Conservation (phyloP, 2,797 vertebrate genomes). For the Hydrolagus colliei region DNA sequence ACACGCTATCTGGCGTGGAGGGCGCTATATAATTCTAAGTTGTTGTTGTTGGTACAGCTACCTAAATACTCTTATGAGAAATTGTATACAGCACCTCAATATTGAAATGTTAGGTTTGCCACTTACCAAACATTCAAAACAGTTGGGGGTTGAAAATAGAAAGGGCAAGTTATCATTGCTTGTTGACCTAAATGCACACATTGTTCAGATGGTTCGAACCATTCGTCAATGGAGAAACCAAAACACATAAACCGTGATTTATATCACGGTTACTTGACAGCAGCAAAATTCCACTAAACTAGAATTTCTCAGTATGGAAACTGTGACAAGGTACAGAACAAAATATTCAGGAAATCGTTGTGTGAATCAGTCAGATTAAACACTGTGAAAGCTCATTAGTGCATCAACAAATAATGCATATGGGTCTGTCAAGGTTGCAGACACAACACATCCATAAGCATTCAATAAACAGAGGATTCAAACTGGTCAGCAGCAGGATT, state of each 20-base stretch:
- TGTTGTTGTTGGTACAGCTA: no score
- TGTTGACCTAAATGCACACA: background rate
- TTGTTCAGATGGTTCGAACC: background rate
- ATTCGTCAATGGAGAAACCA: background rate
- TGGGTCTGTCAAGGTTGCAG: no score
- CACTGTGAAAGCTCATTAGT: background rate
- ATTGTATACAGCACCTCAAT: no score
- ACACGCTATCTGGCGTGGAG: no score
- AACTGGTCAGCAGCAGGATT: background rate
- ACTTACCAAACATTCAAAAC: no score
- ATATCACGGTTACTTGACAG: background rate
- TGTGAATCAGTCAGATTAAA: background rate
- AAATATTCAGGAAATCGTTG: background rate
- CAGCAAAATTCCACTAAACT: background rate
- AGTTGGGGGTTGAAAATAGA: no score
- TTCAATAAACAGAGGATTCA: background rate
- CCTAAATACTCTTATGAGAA: no score
- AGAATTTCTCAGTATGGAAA: background rate
- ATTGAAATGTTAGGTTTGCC: no score
- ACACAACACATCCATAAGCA: background rate
- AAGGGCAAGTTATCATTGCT: no score
- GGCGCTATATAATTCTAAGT: no score
- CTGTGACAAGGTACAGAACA: background rate
- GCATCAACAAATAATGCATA: no score
- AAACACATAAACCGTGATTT: background rate